These are phyloP conservation scores for Pantala flavescens DNA, from an alignment of 1,140 invertebrate genomes.

Conservation along the genomic window DNA sequence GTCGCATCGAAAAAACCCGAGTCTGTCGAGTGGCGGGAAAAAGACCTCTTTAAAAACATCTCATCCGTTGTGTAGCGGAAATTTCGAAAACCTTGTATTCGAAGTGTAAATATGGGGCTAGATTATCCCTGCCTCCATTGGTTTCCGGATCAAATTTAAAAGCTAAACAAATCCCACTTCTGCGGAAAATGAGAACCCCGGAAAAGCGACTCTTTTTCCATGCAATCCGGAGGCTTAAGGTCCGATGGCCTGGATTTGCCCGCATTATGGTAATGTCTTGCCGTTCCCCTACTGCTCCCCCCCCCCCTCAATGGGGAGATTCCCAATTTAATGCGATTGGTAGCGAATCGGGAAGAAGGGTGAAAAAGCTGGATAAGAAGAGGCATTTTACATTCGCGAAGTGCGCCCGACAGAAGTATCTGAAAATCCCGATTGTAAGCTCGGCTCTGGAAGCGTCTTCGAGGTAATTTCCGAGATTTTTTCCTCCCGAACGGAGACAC, in stretches of 20 bases:
- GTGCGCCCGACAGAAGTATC: no score
- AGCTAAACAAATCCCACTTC: background rate
- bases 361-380: no score
- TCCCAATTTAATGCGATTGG: conserved; percentile 1
- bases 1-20: no score
- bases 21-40: no score
- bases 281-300: background rate
- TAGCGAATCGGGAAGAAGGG: background rate
- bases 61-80: no score
- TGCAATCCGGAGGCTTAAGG: background rate
- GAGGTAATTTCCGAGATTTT: no score
- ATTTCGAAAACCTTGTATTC: no score
- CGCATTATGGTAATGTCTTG: background rate
- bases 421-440: no score
- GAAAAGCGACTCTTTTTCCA: background rate
- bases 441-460: no score
- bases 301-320: background rate
- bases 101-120: background rate
- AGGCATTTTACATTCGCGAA: no score
- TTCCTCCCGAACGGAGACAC: no score
- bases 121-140: background rate
- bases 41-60: no score
- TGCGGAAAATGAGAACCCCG: background rate
- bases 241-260: background rate
- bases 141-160: background rate